Evolutionary conservation across 2,888 invertebrate species (phyloP).

Genomic region (Lucinisca nassula): DNA sequence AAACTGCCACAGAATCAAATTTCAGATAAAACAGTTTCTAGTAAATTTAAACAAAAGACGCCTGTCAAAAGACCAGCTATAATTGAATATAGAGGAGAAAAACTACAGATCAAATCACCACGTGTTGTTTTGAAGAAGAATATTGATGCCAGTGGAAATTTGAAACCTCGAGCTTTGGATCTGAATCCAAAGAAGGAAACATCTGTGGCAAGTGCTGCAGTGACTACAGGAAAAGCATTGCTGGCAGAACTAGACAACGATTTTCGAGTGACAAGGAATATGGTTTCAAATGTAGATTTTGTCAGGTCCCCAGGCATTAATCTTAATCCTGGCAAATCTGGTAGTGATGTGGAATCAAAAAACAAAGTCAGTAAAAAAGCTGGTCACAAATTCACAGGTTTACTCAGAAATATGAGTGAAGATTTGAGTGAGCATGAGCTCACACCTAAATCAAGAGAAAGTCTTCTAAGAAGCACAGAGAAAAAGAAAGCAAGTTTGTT

Average conservation of each 20-base stretch:
- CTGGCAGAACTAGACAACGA: conserved; percentile 46
- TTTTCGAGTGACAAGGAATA: conserved; percentile 59
- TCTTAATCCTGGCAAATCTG: neutral
- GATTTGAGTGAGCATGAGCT: neutral
- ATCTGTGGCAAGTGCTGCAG: neutral
- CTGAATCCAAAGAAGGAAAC: neutral
- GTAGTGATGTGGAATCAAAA: neutral
- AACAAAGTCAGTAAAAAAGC: neutral
- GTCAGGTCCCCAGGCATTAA: neutral
- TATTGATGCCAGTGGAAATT: neutral
- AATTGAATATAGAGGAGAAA: conserved; percentile 58
- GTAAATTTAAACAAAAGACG: neutral
- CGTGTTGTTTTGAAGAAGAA: conserved; percentile 44
- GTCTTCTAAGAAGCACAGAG: neutral
- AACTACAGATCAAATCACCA: conserved; percentile 54
- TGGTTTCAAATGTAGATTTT: conserved; percentile 24
- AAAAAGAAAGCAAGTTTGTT: neutral
- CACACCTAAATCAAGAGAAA: conserved; percentile 4
- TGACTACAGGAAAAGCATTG: neutral
- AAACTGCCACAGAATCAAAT: neutral
- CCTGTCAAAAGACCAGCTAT: conserved; percentile 38
- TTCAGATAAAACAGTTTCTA: neutral
- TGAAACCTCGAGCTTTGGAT: neutral
- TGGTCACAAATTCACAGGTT: neutral
- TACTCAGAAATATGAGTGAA: neutral